Conservation (phyloP, 2,888 invertebrate genomes). For the Lochmaea crataegi region DNA sequence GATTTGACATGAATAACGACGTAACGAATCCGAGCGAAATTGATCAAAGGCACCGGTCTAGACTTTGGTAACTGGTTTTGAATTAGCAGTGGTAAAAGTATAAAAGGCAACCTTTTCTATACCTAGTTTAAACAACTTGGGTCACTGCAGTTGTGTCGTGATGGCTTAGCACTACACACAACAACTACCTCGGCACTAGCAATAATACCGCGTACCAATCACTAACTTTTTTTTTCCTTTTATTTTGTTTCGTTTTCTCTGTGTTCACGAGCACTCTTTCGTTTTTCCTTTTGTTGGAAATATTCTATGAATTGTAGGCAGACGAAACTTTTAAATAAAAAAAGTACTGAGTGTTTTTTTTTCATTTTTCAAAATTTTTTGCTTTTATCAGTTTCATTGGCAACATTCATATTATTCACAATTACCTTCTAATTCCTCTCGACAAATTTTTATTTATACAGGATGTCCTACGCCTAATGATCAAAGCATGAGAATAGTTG, state of each 20-base stretch:
- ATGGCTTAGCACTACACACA: conserved; percentile 64
- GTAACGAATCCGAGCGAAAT: too few relatives aligned
- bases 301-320: conserved; percentile 46
- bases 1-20: too few relatives aligned
- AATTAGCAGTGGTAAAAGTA: conserved; percentile 10
- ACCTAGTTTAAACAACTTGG: conserved; percentile 63
- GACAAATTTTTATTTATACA: not conserved
- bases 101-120: conserved; percentile 25
- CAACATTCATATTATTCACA: not conserved
- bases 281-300: conserved; percentile 27
- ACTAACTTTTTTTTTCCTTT: conserved; percentile 8
- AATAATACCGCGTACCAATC: conserved; percentile 38
- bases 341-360: not conserved
- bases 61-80: too few relatives aligned
- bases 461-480: not conserved
- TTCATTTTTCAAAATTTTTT: conserved; percentile 5
- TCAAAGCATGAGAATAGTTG: not conserved
- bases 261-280: conserved; percentile 28
- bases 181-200: conserved; percentile 61
- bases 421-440: not conserved
- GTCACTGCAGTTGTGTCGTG: conserved; percentile 61
- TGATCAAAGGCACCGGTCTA: too few relatives aligned
- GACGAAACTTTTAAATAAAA: conserved; percentile 19
- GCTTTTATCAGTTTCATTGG: not conserved
- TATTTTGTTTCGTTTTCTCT: conserved; percentile 27